A percentile compares a stretch with the other conserved stretches of the same genome.
Conservation (phyloP, 2,113 vertebrate species). For the Pseudolaguvia tuberculata region DNA sequence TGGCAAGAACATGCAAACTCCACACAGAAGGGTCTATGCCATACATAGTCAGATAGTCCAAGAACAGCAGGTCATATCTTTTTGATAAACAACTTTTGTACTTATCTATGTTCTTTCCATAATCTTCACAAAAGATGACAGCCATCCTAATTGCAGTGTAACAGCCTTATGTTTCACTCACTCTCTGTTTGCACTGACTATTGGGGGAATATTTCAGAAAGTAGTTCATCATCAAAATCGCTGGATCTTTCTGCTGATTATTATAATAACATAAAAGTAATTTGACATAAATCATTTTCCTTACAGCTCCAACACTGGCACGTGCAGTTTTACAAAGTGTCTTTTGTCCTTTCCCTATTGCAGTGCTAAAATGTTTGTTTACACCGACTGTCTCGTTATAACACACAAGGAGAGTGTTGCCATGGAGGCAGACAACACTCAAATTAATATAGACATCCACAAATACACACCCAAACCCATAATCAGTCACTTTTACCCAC, state of each 20-base stretch:
- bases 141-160: not conserved
- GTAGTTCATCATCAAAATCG: no score
- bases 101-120: no score
- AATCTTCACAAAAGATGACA: not conserved
- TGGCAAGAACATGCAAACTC: no score
- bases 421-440: constrained; percentile 40
- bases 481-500: constrained; percentile 40
- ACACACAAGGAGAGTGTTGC: constrained; percentile 24
- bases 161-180: not conserved
- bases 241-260: no score
- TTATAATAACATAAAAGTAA: not conserved
- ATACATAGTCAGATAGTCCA: no score
- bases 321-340: not conserved
- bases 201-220: not conserved
- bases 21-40: no score
- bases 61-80: no score
- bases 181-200: no score
- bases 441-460: constrained; percentile 44
- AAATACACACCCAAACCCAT: constrained; percentile 1
- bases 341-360: not conserved
- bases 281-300: not conserved
- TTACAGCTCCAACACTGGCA: not conserved
- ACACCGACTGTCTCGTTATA: constrained; percentile 2
- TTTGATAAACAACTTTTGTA: no score
- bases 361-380: constrained; percentile 1